These are phyloP conservation scores for Nephrotoma flavescens DNA, from an alignment of 2,888 invertebrate species.

Conservation along the genomic window DNA sequence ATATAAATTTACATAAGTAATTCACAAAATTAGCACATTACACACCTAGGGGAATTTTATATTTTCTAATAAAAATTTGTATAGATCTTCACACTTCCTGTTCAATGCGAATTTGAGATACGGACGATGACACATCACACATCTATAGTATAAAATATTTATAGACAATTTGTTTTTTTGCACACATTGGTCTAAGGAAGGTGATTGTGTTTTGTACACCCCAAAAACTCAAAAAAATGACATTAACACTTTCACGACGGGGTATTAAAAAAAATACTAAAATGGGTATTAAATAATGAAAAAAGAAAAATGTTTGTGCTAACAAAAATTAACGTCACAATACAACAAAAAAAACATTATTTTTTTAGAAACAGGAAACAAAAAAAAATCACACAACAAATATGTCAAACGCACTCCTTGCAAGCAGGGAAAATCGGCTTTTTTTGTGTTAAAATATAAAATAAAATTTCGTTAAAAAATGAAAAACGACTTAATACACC, in stretches of 20 bases:
- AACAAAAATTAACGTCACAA: background rate
- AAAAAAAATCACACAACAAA: background rate
- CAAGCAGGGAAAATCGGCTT: background rate
- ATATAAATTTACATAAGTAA: no score
- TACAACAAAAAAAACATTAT: background rate
- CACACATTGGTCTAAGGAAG: background rate
- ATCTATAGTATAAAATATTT: no score
- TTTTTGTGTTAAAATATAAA: background rate
- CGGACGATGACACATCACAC: no score
- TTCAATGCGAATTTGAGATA: no score
- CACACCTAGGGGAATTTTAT: no score
- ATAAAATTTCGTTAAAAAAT: background rate
- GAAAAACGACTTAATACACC: background rate
- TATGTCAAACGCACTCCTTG: conserved; percentile 3
- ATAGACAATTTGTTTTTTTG: no score
- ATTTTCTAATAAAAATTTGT: no score
- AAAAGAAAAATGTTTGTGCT: background rate
- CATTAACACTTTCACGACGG: conserved; percentile 5
- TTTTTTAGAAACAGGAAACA: background rate
- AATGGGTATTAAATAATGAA: background rate
- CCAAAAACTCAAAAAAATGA: background rate
- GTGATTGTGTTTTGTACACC: background rate
- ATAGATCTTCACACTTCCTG: no score
- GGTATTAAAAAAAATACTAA: background rate
- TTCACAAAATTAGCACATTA: no score